Conservation (phyloP, 2,113 vertebrate genomes). For the Lipophrys pholis region DNA sequence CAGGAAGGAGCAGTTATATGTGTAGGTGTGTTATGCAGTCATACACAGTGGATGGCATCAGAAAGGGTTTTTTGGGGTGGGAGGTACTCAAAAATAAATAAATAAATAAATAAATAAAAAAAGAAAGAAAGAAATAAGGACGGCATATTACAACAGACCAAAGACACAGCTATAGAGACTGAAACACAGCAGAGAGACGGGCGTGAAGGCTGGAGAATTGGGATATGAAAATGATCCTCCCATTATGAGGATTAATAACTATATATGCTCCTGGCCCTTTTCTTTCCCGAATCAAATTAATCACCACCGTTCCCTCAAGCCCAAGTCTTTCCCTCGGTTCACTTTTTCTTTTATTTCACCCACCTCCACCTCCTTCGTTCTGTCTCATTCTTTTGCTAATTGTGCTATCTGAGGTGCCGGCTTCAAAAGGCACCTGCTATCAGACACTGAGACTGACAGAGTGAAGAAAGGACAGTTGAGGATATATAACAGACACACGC, state of each 20-base stretch:
- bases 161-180: slow-evolving; percentile 28
- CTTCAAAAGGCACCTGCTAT: slow-evolving; percentile 75
- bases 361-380: slow-evolving; percentile 21
- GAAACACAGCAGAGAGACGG: slow-evolving; percentile 25
- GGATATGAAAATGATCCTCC: slow-evolving; percentile 72
- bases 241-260: slow-evolving; percentile 80
- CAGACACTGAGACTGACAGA: slow-evolving; percentile 38
- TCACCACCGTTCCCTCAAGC: slow-evolving; percentile 59
- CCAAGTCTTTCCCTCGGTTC: slow-evolving; percentile 58
- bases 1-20: slow-evolving; percentile 10
- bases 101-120: too few species aligned
- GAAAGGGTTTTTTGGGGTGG: slow-evolving; percentile 29
- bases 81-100: slow-evolving; percentile 28
- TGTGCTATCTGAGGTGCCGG: slow-evolving; percentile 75
- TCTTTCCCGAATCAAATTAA: slow-evolving; percentile 71
- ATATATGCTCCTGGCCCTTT: slow-evolving; percentile 71
- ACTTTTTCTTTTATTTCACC: slow-evolving; percentile 44
- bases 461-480: slow-evolving; percentile 26
- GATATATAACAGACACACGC: slow-evolving; percentile 4
- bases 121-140: slow-evolving; percentile 64
- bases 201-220: slow-evolving; percentile 54
- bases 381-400: slow-evolving; percentile 72
- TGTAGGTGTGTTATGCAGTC: slow-evolving; percentile 19
- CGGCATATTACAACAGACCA: slow-evolving; percentile 29
- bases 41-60: slow-evolving; percentile 25